Evolutionary conservation across 2,888 invertebrate genomes (phyloP), one percentile per base, ranked within the genome.

Genomic region (Erebia palarica): DNA sequence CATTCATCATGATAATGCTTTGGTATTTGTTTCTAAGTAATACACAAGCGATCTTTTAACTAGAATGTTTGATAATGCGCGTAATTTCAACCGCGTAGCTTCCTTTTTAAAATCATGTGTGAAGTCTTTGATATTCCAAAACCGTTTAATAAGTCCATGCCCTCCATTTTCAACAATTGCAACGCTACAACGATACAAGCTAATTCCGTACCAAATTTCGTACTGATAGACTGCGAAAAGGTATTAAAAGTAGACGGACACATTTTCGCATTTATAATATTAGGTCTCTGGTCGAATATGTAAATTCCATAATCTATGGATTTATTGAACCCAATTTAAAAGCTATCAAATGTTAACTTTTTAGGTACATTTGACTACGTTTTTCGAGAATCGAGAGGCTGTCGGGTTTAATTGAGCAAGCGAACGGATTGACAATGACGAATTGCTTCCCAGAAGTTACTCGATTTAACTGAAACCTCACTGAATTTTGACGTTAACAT

Each of bases 341-440:
- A 57, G 67, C 67, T 61, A 71, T 59, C 58, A 69, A 71, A 69
- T 18, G 53, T 44, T 47, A 65, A 71, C 63, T 63, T 73, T 68
- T 58, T 42, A 63, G 65, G 60, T 47, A 68, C 53, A 73, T 73
- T 71, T 53, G 68, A 66, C 65, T 57, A 64, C 61, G 59, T 67
- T 69, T 71, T 69, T 53, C 64, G 64, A 67, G 72, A 74, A 74
- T 78, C 75, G 74, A 74, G 75, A 74, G 75, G 73, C 77, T 75
- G 77, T 78, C 78, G 75, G 76, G 84, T 88, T 86, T 87, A 86
- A 88, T 86, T 88, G 85, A 83, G 81, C 83, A 84, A 85, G 84
- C 80, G 81, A 82, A 84, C 75, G 82, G 85, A 86, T 87, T 87
- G 91, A 90, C 90, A 90, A 84, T 88, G 91, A 92, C 82, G 83